phyloP scores from a whole-genome alignment of 2,888 invertebrate species.

The Clanis bilineata region DNA sequence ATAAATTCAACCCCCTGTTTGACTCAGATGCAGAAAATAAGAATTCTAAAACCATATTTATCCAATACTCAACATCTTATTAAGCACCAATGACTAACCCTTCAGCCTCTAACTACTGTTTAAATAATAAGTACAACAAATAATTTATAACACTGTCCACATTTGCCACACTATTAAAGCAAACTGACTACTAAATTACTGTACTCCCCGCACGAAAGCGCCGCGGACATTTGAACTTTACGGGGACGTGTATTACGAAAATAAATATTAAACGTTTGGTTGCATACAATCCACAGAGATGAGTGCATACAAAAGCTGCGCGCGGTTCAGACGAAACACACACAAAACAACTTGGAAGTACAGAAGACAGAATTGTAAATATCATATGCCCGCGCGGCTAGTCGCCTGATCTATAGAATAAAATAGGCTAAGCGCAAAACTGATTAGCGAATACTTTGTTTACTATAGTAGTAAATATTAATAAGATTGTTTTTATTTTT shows the following conservation, averaged over 20 bases:
- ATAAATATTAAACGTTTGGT: slow-evolving; percentile 44
- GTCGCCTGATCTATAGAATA: not conserved
- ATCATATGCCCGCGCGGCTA: not conserved
- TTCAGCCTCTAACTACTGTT: not conserved
- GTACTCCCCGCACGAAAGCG: slow-evolving; percentile 10
- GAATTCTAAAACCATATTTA: not conserved
- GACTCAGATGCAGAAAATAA: not conserved
- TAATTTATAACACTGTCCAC: slow-evolving; percentile 14
- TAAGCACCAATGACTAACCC: slow-evolving; percentile 6
- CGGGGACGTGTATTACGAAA: slow-evolving; percentile 41
- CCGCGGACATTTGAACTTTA: slow-evolving; percentile 36
- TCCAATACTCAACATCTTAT: not conserved
- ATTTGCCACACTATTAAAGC: slow-evolving; percentile 16
- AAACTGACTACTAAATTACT: slow-evolving; percentile 15
- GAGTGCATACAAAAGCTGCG: slow-evolving; percentile 42
- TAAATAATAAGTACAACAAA: slow-evolving; percentile 12
- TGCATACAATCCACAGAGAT: slow-evolving; percentile 44
- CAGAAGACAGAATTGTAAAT: slow-evolving; percentile 11
- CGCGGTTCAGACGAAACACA: slow-evolving; percentile 36
- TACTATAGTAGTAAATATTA: too few relatives aligned
- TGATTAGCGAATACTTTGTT: too few relatives aligned
- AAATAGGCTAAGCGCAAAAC: too few relatives aligned
- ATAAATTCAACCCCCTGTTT: not conserved
- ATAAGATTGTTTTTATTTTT: too few relatives aligned
- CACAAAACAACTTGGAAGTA: slow-evolving; percentile 2